Evolutionary conservation across 2,888 invertebrate genomes (phyloP).

Genomic region (Acleris holmiana): DNA sequence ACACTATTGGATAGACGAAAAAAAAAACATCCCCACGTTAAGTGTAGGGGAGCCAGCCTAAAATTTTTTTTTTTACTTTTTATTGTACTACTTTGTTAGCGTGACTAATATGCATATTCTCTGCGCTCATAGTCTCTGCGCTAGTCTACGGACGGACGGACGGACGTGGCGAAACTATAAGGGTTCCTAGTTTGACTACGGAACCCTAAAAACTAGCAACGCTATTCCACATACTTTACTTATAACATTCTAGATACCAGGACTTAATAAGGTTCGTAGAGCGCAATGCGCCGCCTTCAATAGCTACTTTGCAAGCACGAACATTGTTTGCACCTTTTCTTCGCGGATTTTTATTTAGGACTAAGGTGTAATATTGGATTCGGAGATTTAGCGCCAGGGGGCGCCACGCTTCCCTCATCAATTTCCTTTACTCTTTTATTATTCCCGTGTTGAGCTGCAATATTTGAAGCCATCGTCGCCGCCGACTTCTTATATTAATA

Average conservation of each 20-base stretch:
- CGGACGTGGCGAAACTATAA: too few species aligned
- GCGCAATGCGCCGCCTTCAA: constrained; percentile 10
- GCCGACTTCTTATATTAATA: constrained; percentile 37
- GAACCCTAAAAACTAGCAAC: too few species aligned
- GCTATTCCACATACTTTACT: constrained; percentile 18
- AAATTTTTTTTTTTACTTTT: too few species aligned
- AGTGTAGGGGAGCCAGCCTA: too few species aligned
- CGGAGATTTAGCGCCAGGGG: constrained; percentile 35
- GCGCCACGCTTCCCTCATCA: constrained; percentile 40
- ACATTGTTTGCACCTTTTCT: constrained; percentile 35
- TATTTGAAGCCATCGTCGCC: constrained; percentile 37
- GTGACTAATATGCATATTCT: too few species aligned
- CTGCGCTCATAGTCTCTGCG: too few species aligned
- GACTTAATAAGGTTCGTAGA: constrained; percentile 18
- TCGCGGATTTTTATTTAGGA: constrained; percentile 35
- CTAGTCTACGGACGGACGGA: too few species aligned
- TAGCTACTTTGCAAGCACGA: constrained; percentile 28
- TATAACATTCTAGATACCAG: constrained; percentile 13
- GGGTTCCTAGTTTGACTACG: too few species aligned
- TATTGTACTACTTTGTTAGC: too few species aligned
- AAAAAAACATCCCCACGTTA: too few species aligned
- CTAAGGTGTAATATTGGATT: constrained; percentile 38
- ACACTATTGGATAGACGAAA: too few species aligned
- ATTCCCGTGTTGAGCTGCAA: constrained; percentile 39
- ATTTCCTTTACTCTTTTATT: constrained; percentile 42